Base-by-base conservation (phyloP, 92 coral and sea anemone genomes). In the Blastomussa wellsi region DNA sequence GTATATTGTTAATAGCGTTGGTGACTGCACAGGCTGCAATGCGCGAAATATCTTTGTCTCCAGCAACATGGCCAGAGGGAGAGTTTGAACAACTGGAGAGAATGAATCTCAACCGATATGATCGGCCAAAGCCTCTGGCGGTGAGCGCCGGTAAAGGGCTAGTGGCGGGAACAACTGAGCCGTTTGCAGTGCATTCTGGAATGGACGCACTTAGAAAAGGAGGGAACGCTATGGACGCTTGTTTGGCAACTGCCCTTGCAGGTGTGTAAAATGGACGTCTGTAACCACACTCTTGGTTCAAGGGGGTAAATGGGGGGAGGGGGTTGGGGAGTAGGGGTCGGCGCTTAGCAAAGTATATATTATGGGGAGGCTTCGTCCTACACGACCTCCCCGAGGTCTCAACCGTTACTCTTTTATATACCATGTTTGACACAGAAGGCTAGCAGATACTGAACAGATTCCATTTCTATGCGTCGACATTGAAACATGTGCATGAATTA, bases 191-290 rank as follows among this genome's bases (percentile, higher is more conserved):
- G 51, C 96, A 93, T 82, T 87, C 92, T 15, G 96, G 96, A 32
- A 86, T 93, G 88, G 92, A 90, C 71, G 96, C 96, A 22, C 79
- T 93, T 32, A 60, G 90, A 24, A 86, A 93, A 70, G 96, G 94
- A 53, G 96, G 96, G 24, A 93, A 88, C 51, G 96, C 94, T 5
- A 93, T 93, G 94, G 96, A 93, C 74, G 96, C 96, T 10, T 93
- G 96, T 77, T 72, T 93, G 39, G 89, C 96, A 31, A 93, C 96
- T 5, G 96, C 96, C 1, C 83, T 91, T 78, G 37, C 96, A 85
- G 96, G 96, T 93, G 38, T 84, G 51, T 33, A 7, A 55, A 49
- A 22, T 7, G 31, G 29, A 2, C 14, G 4, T 5, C 3, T 39
- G 24, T 3, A 28, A 74, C n/a, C 11, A 24, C 15, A 5, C 0